phyloP scores from a whole-genome alignment of 2,113 vertebrate genomes.

The Propithecus coquereli region DNA sequence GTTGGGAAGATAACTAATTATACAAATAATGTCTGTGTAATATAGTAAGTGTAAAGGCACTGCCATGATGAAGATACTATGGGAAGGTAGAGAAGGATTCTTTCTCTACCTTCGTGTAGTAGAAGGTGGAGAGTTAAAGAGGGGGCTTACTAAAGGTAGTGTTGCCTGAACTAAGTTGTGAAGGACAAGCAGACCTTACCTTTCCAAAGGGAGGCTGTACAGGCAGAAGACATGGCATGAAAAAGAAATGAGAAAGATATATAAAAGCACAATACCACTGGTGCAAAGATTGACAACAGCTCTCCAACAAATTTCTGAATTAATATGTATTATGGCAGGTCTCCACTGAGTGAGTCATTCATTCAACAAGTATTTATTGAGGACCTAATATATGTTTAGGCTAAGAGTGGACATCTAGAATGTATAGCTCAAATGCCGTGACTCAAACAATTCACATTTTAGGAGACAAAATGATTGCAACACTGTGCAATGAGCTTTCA shows the following conservation, averaged over 20 bases:
- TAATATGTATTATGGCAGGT: neutral
- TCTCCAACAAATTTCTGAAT: neutral
- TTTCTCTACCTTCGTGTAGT: too few relatives aligned
- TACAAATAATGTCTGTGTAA: neutral
- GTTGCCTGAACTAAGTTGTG: neutral
- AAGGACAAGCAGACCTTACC: neutral
- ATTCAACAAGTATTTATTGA: neutral
- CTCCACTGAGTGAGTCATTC: neutral
- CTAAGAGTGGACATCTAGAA: neutral
- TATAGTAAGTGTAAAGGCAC: neutral
- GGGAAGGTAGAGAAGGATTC: neutral
- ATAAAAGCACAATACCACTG: neutral
- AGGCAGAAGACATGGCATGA: neutral
- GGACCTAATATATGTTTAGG: neutral
- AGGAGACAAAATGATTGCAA: neutral
- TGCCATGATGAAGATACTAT: neutral
- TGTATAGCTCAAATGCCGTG: neutral
- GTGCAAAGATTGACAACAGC: neutral
- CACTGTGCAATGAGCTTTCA: neutral
- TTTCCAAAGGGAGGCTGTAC: neutral
- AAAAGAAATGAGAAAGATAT: neutral
- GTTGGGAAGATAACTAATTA: neutral
- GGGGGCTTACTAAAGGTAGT: neutral
- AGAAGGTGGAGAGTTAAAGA: neutral
- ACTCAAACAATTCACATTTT: neutral